Evolutionary conservation across 2,888 invertebrate species (phyloP).

Genomic region (Apodemia zela): DNA sequence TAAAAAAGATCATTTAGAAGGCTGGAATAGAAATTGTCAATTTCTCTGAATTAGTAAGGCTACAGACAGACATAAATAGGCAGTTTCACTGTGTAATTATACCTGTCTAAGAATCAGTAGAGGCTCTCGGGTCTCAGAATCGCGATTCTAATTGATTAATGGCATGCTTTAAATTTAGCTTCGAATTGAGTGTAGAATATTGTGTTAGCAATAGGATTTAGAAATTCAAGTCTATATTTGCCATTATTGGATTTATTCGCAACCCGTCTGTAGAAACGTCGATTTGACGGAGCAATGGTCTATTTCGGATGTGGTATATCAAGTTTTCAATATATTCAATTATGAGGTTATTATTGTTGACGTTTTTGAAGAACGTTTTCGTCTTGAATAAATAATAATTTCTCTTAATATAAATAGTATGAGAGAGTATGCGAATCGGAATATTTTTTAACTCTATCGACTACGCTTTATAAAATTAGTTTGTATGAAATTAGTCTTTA

Average conservation of each 20-base stretch:
- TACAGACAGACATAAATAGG: not conserved
- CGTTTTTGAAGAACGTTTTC: not conserved
- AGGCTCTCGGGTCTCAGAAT: not conserved
- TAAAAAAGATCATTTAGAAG: too few species aligned
- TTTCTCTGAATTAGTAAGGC: not conserved
- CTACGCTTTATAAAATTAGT: too few species aligned
- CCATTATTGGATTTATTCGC: slow-evolving; percentile 48
- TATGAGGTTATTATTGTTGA: not conserved
- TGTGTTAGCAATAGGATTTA: slow-evolving; percentile 26
- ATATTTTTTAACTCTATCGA: too few species aligned
- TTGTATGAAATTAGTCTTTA: too few species aligned
- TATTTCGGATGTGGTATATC: slow-evolving; percentile 20
- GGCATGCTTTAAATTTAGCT: slow-evolving; percentile 12
- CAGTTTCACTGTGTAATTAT: not conserved
- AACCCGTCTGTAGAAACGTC: slow-evolving; percentile 38
- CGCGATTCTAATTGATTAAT: slow-evolving; percentile 2
- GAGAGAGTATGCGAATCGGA: too few species aligned
- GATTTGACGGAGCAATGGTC: slow-evolving; percentile 34
- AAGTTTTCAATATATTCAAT: slow-evolving; percentile 17
- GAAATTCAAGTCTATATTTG: slow-evolving; percentile 50
- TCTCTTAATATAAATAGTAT: not conserved
- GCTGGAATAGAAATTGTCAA: too few species aligned
- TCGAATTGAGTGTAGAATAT: slow-evolving; percentile 4
- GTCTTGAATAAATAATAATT: not conserved
- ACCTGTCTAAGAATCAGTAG: slow-evolving; percentile 5